Conservation (phyloP, 2,797 vertebrate genomes). For the Tangara arthus region DNA sequence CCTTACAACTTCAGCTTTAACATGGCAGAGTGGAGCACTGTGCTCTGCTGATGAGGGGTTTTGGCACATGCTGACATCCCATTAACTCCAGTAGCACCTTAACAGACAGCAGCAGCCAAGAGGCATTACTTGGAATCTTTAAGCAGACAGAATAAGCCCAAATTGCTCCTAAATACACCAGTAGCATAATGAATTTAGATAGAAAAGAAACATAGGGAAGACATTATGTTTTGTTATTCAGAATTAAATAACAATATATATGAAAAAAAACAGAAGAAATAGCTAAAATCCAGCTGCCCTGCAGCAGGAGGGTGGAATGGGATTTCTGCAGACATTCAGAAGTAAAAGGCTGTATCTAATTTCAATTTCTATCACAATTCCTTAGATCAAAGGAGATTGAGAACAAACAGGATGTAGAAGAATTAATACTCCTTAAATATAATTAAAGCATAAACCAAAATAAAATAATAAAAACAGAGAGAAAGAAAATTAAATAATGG, state of each 20-base stretch:
- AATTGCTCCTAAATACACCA: conserved; percentile 4
- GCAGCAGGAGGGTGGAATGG: not conserved
- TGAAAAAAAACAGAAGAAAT: not conserved
- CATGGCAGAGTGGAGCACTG: not conserved
- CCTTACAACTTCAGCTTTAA: not conserved
- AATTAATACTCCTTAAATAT: not conserved
- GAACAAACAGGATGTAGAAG: not conserved
- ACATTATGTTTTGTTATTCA: not conserved
- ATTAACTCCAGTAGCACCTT: not conserved
- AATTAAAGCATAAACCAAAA: not conserved
- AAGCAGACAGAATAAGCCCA: conserved; percentile 9
- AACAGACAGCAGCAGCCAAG: conserved; percentile 41
- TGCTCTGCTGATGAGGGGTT: conserved; percentile 18
- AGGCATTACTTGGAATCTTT: conserved; percentile 31
- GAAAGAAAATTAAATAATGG: not conserved
- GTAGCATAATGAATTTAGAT: not conserved
- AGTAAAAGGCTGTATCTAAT: not conserved
- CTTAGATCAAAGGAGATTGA: not conserved
- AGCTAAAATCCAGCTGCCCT: not conserved
- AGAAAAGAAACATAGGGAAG: not conserved
- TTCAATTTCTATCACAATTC: not conserved
- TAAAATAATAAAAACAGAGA: not conserved
- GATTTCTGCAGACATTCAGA: not conserved
- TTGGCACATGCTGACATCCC: conserved; percentile 34
- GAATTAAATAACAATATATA: not conserved